Evolutionary conservation across 2,888 invertebrate genomes (phyloP), one percentile per base, ranked within the genome.

Genomic region (Liposcelis brunnea): DNA sequence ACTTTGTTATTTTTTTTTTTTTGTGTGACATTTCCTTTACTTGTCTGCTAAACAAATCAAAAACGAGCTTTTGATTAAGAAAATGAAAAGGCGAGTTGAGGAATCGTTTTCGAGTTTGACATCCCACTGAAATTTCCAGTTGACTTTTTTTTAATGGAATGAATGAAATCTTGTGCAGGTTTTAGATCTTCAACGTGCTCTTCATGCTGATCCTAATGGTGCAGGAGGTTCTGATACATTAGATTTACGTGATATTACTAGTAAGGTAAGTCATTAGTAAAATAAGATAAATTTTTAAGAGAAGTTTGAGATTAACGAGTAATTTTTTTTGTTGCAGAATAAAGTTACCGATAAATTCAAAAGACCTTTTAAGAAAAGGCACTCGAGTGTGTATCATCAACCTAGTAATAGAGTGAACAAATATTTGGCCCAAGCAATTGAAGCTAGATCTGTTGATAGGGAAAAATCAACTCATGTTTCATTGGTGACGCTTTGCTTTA

Each of bases 321-420:
- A 6, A 6, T 47, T 48, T 52, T 49, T 47, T 49, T 64, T 67
- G 57, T 51, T 32, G 42, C 75, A 83, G 79, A 82, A 80, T 56
- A 84, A 83, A 69, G 82, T 85, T 53, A 82, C 84, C 50, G 86
- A 87, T 64, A 81, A 84, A 63, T 80, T 85, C 62, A 84, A 85
- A 67, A 72, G 85, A 58, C 86, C 85, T 44, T 77, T 86, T 65
- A 84, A 86, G 65, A 86, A 87, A 67, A 76, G 85, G 55, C 84
- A 84, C 64, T 82, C 84, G 53, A 80, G 81, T 60, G 79, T 83
- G 51, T 82, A 84, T 64, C 84, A 86, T 66, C 85, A 86, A 65
- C 85, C 87, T 31, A 82, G 82, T 32, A 90, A 89, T 66, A 76
- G 90, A 53, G 89, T 90, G 48, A 90, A 90, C 70, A 89, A 87